phyloP scores from a whole-genome alignment of 1,140 invertebrate genomes.

The Gyrodactylus salaris region DNA sequence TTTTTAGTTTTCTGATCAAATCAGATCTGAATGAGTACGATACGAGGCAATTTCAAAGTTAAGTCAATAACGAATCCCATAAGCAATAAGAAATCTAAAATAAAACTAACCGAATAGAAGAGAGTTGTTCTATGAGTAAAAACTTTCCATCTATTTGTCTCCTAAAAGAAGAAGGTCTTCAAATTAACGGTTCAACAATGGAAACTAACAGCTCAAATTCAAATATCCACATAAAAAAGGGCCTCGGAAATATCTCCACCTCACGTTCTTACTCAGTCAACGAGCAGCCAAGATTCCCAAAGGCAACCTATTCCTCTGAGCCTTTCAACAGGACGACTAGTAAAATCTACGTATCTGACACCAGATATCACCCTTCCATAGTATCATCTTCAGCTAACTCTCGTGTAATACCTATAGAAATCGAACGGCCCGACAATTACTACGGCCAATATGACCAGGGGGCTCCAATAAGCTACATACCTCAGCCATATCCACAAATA shows the following conservation, averaged over 20 bases:
- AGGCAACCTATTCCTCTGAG: neutral
- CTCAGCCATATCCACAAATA: neutral
- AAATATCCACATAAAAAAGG: neutral
- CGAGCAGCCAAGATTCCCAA: neutral
- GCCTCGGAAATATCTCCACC: neutral
- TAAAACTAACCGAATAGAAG: too few relatives aligned
- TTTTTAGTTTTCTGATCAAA: too few relatives aligned
- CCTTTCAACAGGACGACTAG: too few relatives aligned
- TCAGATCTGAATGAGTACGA: too few relatives aligned
- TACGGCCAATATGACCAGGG: too few relatives aligned
- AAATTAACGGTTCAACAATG: neutral
- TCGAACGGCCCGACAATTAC: neutral
- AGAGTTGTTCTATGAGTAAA: too few relatives aligned
- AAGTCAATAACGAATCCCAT: too few relatives aligned
- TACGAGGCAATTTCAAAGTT: too few relatives aligned
- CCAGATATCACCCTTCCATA: too few relatives aligned
- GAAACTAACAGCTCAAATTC: neutral
- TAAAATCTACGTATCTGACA: too few relatives aligned
- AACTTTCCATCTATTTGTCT: neutral
- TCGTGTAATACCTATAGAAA: neutral
- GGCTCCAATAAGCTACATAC: neutral
- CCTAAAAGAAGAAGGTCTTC: neutral
- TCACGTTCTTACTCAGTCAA: neutral
- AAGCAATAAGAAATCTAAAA: too few relatives aligned
- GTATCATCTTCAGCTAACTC: too few relatives aligned